Conservation (phyloP, 2,888 invertebrate species). For the Diaperis boleti region DNA sequence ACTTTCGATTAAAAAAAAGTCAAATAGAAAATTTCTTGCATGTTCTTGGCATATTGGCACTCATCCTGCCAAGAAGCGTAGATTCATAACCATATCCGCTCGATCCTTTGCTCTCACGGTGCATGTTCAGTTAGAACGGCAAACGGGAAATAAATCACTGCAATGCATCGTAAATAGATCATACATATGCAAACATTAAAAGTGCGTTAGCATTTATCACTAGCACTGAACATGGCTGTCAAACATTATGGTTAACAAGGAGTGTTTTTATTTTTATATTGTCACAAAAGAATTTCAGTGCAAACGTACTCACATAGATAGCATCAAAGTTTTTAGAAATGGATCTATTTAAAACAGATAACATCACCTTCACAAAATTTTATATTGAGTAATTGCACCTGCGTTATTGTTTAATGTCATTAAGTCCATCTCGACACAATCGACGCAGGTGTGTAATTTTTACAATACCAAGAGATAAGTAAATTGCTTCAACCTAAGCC, state of each 20-base stretch:
- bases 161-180: neutral
- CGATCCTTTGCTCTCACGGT: neutral
- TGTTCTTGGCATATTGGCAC: too few species aligned
- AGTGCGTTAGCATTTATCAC: too few species aligned
- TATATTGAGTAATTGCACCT: constrained; percentile 33
- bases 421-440: constrained; percentile 20
- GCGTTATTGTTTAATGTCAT: constrained; percentile 19
- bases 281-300: neutral
- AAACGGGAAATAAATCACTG: neutral
- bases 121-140: neutral
- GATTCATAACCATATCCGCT: too few species aligned
- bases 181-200: too few species aligned
- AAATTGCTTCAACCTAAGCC: neutral
- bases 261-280: too few species aligned
- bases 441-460: constrained; percentile 33
- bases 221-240: too few species aligned
- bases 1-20: too few species aligned
- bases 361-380: neutral
- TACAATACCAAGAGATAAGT: constrained; percentile 14
- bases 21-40: too few species aligned
- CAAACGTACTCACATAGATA: neutral
- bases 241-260: too few species aligned
- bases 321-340: neutral
- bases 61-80: too few species aligned
- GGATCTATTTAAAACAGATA: neutral